A percentile compares a stretch with the other conserved stretches of the same genome.
Evolutionary conservation across 1,140 invertebrate genomes (phyloP).

Genomic region (Ceratina japonica): DNA sequence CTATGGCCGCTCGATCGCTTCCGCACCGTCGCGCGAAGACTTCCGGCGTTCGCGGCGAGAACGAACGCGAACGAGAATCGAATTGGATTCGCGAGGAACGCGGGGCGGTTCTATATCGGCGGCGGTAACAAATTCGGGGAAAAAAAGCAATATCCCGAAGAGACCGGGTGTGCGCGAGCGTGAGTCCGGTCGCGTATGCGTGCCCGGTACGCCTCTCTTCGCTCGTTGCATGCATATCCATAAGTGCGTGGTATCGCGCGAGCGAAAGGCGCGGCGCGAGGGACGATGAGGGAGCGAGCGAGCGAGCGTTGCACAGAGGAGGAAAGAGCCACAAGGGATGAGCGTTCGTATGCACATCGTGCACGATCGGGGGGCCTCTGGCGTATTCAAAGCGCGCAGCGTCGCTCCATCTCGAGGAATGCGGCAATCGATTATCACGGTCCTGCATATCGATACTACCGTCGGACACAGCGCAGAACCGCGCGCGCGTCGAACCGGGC

Average conservation of each 20-base stretch:
- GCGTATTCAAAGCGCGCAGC: conserved; percentile 73
- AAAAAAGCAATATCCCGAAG: conserved; percentile 70
- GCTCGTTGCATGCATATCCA: conserved; percentile 36
- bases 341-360: conserved; percentile 63
- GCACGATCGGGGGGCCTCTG: conserved; percentile 59
- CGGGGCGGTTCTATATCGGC: conserved; percentile 18
- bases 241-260: conserved; percentile 43
- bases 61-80: too few relatives aligned
- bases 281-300: too few relatives aligned
- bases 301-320: background rate
- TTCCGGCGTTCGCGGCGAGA: background rate
- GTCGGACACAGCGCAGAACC: conserved; percentile 51
- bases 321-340: conserved; percentile 36
- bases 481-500: background rate
- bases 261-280: conserved; percentile 5
- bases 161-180: conserved; percentile 34
- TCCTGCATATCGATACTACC: conserved; percentile 75
- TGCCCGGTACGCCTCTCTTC: conserved; percentile 21
- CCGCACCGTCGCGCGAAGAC: too few relatives aligned
- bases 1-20: conserved; percentile 43
- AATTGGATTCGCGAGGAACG: too few relatives aligned
- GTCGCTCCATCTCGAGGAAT: conserved; percentile 74
- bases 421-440: conserved; percentile 76
- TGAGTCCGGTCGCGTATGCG: conserved; percentile 49
- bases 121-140: conserved; percentile 68